Evolutionary conservation across 2,888 invertebrate species (phyloP).

Genomic region (Lottia gigantea): DNA sequence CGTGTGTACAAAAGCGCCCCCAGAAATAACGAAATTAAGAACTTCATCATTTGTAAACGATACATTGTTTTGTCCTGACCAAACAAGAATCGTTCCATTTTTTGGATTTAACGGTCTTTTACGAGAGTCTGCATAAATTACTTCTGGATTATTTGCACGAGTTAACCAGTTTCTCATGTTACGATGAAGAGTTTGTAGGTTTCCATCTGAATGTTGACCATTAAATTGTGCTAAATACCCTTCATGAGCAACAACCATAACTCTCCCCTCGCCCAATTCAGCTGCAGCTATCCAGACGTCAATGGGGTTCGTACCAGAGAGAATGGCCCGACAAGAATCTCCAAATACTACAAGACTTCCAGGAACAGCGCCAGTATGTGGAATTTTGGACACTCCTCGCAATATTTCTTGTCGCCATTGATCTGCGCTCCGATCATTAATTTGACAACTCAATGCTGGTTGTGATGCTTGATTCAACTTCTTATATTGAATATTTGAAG

Average conservation of each 20-base stretch:
- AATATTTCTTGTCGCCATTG: not conserved
- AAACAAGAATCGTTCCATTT: not conserved
- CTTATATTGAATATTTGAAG: not conserved
- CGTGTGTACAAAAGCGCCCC: not conserved
- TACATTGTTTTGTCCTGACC: not conserved
- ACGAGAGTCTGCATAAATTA: not conserved
- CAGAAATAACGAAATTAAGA: slow-evolving; percentile 1
- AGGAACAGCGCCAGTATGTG: not conserved
- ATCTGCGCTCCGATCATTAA: not conserved
- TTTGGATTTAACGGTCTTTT: not conserved
- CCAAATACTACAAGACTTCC: not conserved
- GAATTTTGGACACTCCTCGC: not conserved
- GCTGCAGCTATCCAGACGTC: slow-evolving; percentile 4
- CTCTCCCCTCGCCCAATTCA: not conserved
- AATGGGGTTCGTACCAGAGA: not conserved
- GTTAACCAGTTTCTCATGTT: not conserved
- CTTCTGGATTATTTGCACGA: not conserved
- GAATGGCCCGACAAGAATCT: not conserved
- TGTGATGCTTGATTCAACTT: not conserved
- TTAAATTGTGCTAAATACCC: not conserved
- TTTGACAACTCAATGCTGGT: not conserved
- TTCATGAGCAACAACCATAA: not conserved
- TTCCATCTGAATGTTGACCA: not conserved
- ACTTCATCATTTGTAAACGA: not conserved
- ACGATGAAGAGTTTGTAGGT: not conserved